Evolutionary conservation across 2,113 vertebrate species (phyloP), one percentile per base, ranked within the genome.

Genomic region (Channa maculata): DNA sequence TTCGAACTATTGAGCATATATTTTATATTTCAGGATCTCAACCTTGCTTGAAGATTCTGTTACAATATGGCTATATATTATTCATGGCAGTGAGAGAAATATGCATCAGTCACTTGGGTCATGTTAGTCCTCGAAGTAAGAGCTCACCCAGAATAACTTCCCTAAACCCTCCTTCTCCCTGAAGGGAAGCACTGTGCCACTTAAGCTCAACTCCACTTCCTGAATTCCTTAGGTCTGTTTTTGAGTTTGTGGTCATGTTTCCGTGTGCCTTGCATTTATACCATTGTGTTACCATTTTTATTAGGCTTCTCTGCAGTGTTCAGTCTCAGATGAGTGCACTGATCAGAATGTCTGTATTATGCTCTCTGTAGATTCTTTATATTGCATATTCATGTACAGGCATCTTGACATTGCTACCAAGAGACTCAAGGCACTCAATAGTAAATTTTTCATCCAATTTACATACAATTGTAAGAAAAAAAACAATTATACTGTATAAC

Each of bases 11-110:
- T n/a, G 14, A 62, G 50, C 39, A 24, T 8, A 1, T 44, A 59
- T 51, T 75, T 48, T 2, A 45, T 46, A 53, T 58, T 78, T 15
- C 41, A 70, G 11, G 37, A 71, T 55, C 45, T 62, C 11, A 68
- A 33, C 45, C 58, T 71, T 37, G 45, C 52, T 38, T 59, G 78
- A 44, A 65, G 60, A 64, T 52, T 58, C 24, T 62, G 43, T 37
- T 69, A 48, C 12, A 54, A n/a, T 55, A n/a, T 8, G 8, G 55
- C 8, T 64, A 38, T 60, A 48, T 76, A 65, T 69, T 34, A 81
- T 63, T 75, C 39, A 79, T 70, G 67, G 54, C 46, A 49, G 14
- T n/a, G 72, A 38, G 69, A 72, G n/a, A 10, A 79, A 76, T 55
- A 63, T 79, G 39, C 54, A 53, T 11, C 43, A 10, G n/a, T 46